Evolutionary conservation across 1,140 invertebrate species (phyloP).

Genomic region (Ruditapes philippinarum): DNA sequence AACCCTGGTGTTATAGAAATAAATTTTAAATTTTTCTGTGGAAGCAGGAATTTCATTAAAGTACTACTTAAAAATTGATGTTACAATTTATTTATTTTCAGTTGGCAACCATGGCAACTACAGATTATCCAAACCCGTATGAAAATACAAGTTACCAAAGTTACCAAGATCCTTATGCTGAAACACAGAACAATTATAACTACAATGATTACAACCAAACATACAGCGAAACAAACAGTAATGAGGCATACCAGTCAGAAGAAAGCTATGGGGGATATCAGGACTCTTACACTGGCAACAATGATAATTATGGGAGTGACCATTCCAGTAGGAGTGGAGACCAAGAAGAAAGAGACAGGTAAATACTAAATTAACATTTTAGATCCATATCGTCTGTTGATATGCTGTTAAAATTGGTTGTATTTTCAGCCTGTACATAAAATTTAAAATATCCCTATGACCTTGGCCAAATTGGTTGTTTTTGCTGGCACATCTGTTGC

Average conservation of each 20-base stretch:
- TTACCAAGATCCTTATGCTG: constrained; percentile 44
- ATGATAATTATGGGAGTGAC: not conserved
- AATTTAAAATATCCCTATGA: too few relatives aligned
- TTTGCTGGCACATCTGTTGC: too few relatives aligned
- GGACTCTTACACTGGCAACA: not conserved
- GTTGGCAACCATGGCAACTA: not conserved
- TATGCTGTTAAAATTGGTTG: too few relatives aligned
- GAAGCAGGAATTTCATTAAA: too few relatives aligned
- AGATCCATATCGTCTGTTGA: too few relatives aligned
- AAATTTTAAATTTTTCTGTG: too few relatives aligned
- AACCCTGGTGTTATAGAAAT: too few relatives aligned
- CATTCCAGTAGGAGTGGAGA: constrained; percentile 16
- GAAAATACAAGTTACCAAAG: constrained; percentile 17
- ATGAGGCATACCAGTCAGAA: constrained; percentile 24
- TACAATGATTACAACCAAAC: not conserved
- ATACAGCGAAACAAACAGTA: not conserved
- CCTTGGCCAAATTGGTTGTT: too few relatives aligned
- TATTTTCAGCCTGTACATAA: too few relatives aligned
- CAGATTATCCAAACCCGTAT: constrained; percentile 63
- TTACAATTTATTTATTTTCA: not conserved
- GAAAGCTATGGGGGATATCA: constrained; percentile 17
- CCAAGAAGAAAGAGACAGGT: constrained; percentile 61
- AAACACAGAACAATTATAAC: not conserved
- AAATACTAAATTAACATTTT: not conserved
- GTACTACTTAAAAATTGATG: too few relatives aligned